These are phyloP conservation scores for Burhinus oedicnemus DNA, from an alignment of 2,113 vertebrate genomes.

Conservation along the genomic window DNA sequence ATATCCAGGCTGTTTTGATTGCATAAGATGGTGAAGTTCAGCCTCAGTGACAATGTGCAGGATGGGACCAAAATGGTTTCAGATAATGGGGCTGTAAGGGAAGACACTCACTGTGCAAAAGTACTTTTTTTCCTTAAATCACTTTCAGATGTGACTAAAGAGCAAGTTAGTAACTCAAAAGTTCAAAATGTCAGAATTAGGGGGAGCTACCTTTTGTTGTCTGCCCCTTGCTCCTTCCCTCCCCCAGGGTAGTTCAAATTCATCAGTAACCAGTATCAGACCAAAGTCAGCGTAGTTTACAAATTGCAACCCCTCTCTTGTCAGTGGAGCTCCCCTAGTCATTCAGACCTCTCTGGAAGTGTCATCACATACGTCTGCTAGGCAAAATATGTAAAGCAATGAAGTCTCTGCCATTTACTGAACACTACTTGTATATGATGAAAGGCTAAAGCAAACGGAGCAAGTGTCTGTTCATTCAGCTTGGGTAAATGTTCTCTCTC, in stretches of 20 bases:
- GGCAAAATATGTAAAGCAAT: background rate
- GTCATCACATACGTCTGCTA: background rate
- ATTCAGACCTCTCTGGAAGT: background rate
- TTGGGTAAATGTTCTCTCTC: background rate
- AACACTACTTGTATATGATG: background rate
- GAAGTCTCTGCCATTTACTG: background rate
- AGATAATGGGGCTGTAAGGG: background rate
- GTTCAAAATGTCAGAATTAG: background rate
- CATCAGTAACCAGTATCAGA: background rate
- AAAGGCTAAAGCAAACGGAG: conserved; percentile 15
- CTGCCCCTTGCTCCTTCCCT: background rate
- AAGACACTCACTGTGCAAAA: background rate
- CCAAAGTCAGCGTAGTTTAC: background rate
- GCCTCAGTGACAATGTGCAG: background rate
- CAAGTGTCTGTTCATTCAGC: background rate
- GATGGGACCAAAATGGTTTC: background rate
- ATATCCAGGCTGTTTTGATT: background rate
- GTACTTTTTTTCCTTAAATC: background rate
- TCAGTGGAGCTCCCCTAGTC: background rate
- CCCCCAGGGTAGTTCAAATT: background rate
- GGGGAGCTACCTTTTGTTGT: background rate
- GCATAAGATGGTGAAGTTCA: background rate
- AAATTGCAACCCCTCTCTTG: background rate
- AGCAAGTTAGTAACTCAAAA: background rate
- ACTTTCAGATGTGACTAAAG: background rate